Percentiles rank a stretch among this genome's conserved stretches.
These are phyloP conservation scores for Riptortus pedestris DNA, from an alignment of 1,140 invertebrate genomes.

Conservation along the genomic window DNA sequence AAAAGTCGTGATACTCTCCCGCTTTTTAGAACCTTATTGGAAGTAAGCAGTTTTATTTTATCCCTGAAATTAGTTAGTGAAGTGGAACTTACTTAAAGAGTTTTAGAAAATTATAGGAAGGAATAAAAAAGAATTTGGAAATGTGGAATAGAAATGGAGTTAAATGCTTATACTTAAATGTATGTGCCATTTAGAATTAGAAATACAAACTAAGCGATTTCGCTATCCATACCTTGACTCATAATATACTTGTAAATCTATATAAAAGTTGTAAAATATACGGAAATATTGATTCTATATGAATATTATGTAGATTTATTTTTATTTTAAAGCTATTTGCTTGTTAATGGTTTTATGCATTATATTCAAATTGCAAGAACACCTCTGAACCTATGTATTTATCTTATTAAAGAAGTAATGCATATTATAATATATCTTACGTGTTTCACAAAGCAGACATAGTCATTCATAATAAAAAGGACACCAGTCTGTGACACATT, in stretches of 20 bases:
- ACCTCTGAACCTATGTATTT: background rate
- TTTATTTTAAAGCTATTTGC: conserved; percentile 25
- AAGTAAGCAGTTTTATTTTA: no score
- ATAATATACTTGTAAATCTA: conserved; percentile 21
- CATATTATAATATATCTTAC: background rate
- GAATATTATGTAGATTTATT: conserved; percentile 24
- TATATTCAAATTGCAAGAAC: conserved; percentile 6
- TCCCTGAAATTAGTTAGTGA: no score
- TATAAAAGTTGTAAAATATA: conserved; percentile 19
- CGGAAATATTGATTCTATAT: conserved; percentile 25
- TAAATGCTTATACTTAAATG: conserved; percentile 27
- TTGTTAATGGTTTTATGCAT: conserved; percentile 18
- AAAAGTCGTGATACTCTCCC: no score
- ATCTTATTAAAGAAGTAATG: conserved; percentile 1
- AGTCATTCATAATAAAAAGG: background rate
- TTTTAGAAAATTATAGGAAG: no score
- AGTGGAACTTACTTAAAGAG: no score
- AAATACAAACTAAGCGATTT: conserved; percentile 18
- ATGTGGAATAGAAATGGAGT: conserved; percentile 26
- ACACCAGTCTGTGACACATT: background rate
- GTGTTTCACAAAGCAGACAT: background rate
- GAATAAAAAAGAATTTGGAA: no score
- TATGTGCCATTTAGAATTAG: conserved; percentile 28
- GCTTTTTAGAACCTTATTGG: no score
- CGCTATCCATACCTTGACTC: background rate